Conservation (phyloP, 2,113 vertebrate species). For the Progne subis region DNA sequence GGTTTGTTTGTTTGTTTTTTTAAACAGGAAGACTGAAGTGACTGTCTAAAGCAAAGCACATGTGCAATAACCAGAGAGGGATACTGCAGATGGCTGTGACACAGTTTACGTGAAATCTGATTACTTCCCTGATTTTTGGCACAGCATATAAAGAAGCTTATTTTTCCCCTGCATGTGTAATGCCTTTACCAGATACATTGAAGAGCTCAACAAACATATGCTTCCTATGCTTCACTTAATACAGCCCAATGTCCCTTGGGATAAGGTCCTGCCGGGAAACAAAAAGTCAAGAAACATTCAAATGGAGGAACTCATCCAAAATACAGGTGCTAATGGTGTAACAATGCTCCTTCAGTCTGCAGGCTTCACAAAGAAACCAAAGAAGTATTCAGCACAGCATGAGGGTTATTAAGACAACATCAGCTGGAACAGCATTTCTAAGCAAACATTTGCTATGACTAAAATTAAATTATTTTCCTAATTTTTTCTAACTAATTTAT, state of each 20-base stretch:
- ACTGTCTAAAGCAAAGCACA: background rate
- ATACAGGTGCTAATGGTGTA: background rate
- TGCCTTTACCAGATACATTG: constrained; percentile 59
- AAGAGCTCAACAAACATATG: constrained; percentile 58
- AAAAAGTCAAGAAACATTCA: background rate
- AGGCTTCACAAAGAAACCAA: background rate
- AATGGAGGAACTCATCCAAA: background rate
- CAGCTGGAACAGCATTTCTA: background rate
- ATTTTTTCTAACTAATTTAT: background rate
- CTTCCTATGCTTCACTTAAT: constrained; percentile 63
- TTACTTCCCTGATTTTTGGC: constrained; percentile 62
- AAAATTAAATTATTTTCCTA: background rate
- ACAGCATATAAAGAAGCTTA: constrained; percentile 33
- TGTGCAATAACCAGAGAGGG: constrained; percentile 34
- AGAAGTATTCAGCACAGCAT: background rate
- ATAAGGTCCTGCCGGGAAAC: constrained; percentile 12
- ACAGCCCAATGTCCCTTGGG: constrained; percentile 46
- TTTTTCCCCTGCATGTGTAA: constrained; percentile 60
- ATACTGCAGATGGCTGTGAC: constrained; percentile 66
- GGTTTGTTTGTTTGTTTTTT: background rate
- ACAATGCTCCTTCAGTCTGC: background rate
- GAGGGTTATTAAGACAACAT: background rate
- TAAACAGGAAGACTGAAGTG: background rate
- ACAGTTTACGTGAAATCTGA: constrained; percentile 62
- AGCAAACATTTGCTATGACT: background rate